Evolutionary conservation across 2,888 invertebrate species (phyloP).

Genomic region (Hanleya hanleyi): DNA sequence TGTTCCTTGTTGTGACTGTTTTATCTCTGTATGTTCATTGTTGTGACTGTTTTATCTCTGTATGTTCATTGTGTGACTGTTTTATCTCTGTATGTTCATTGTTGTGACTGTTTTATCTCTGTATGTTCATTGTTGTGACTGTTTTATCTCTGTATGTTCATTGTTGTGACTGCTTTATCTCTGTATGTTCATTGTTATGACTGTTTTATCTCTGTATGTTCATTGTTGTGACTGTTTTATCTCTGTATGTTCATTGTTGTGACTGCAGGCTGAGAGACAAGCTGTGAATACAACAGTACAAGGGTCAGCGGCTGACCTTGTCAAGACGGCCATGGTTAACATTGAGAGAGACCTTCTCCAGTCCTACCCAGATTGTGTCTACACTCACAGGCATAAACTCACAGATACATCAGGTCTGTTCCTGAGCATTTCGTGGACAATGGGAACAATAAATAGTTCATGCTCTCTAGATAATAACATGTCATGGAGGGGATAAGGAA

Average conservation of each 20-base stretch:
- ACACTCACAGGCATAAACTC: slow-evolving; percentile 45
- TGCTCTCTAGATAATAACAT: too few species aligned
- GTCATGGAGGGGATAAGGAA: too few species aligned
- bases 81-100: not conserved
- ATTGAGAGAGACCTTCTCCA: slow-evolving; percentile 79
- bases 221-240: not conserved
- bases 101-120: not conserved
- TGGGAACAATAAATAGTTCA: too few species aligned
- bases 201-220: not conserved
- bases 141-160: not conserved
- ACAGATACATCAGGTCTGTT: too few species aligned
- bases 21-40: too few species aligned
- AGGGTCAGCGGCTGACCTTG: slow-evolving; percentile 97
- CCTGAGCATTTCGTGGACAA: too few species aligned
- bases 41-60: not conserved
- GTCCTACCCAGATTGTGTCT: slow-evolving; percentile 71
- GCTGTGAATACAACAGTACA: slow-evolving; percentile 96
- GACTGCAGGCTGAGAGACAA: slow-evolving; percentile 89
- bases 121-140: not conserved
- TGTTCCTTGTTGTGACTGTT: too few species aligned
- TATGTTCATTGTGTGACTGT: not conserved
- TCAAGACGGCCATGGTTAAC: slow-evolving; percentile 90
- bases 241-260: not conserved
- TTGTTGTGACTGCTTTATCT: not conserved
- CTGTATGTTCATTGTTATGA: not conserved